Evolutionary conservation across 2,888 invertebrate genomes (phyloP).

Genomic region (Drosophila cognata): DNA sequence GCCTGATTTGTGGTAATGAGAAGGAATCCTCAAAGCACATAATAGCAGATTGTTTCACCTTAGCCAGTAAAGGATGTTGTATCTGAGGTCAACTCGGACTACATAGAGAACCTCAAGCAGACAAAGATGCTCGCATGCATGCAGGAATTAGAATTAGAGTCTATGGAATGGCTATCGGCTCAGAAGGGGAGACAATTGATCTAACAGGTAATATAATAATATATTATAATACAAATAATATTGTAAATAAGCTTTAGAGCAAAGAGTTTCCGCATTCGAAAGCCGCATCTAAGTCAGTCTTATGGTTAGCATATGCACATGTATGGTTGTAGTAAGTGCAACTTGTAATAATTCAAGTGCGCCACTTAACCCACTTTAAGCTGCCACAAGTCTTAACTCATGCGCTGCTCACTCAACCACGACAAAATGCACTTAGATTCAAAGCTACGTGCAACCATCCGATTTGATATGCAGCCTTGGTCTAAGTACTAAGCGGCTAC

Average conservation of each 20-base stretch:
- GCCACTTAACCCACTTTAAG: background rate
- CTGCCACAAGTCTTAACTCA: background rate
- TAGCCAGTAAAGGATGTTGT: background rate
- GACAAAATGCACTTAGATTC: background rate
- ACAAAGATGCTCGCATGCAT: background rate
- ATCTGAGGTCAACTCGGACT: background rate
- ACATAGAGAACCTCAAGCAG: background rate
- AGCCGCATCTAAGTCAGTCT: background rate
- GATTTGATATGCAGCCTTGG: constrained; percentile 5
- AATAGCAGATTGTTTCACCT: background rate
- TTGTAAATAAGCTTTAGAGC: background rate
- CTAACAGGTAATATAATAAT: background rate
- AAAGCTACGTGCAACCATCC: background rate
- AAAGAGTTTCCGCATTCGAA: background rate
- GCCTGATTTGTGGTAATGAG: background rate
- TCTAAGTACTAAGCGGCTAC: constrained; percentile 1
- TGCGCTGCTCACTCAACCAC: background rate
- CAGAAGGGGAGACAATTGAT: background rate
- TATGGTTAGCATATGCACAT: background rate
- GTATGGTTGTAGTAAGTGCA: background rate
- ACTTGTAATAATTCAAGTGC: background rate
- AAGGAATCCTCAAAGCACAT: background rate
- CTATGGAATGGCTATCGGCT: background rate
- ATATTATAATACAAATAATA: background rate
- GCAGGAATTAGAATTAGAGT: background rate